These are phyloP conservation scores for Pterois miles DNA, from an alignment of 2,797 vertebrate species.

Conservation along the genomic window DNA sequence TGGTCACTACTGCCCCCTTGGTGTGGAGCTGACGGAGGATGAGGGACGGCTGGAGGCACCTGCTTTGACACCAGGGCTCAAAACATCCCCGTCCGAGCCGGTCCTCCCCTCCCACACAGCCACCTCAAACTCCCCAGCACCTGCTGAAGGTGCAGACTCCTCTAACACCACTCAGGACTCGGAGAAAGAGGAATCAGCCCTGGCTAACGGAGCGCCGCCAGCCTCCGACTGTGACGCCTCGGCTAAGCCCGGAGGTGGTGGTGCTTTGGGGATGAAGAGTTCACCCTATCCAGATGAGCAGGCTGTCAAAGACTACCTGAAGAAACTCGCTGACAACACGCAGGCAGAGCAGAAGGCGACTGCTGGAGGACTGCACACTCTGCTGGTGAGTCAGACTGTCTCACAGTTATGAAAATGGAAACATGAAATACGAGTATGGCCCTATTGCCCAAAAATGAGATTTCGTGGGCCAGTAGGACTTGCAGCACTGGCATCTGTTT, in stretches of 20 bases:
- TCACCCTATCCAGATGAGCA: slow-evolving; percentile 83
- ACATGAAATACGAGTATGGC: background rate
- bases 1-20: slow-evolving; percentile 91
- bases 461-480: background rate
- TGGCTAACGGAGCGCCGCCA: slow-evolving; percentile 40
- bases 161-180: slow-evolving; percentile 35
- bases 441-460: background rate
- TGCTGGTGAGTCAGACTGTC: slow-evolving; percentile 79
- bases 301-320: slow-evolving; percentile 85
- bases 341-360: slow-evolving; percentile 72
- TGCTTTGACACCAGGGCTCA: slow-evolving; percentile 27
- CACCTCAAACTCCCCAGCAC: background rate
- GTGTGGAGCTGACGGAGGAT: slow-evolving; percentile 82
- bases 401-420: background rate
- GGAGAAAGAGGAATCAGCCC: background rate
- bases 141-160: background rate
- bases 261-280: slow-evolving; percentile 51
- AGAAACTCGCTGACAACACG: slow-evolving; percentile 80
- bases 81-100: slow-evolving; percentile 75
- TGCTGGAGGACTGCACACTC: slow-evolving; percentile 51
- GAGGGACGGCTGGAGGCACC: slow-evolving; percentile 54
- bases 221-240: slow-evolving; percentile 16
- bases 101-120: slow-evolving; percentile 48
- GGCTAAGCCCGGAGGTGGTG: background rate
- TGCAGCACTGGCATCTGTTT: too few relatives aligned